Conservation (phyloP, 92 coral and sea anemone species). For the Parazoanthus darwini region DNA sequence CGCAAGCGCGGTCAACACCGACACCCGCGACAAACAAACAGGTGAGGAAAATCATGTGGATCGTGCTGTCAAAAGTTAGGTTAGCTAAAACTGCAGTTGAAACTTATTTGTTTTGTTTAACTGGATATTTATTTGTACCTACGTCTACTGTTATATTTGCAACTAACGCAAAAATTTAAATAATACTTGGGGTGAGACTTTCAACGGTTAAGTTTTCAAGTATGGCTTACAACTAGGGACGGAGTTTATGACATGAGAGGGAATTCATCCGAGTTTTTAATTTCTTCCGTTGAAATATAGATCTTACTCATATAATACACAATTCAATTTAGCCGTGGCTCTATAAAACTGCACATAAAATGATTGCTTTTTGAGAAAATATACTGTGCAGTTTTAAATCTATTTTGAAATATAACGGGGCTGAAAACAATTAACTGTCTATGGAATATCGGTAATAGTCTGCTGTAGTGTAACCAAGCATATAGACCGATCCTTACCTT, state of each 20-base stretch:
- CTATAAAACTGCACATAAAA: background rate
- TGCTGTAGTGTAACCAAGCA: no score
- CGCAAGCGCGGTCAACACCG: background rate
- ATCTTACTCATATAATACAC: background rate
- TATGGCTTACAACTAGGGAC: no score
- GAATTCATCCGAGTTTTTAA: background rate
- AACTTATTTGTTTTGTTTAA: no score
- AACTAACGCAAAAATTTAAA: background rate
- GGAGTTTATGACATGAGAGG: background rate
- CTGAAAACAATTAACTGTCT: background rate
- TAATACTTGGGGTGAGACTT: background rate
- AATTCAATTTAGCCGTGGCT: no score
- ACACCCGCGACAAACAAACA: background rate
- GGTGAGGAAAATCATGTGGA: background rate
- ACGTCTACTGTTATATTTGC: background rate
- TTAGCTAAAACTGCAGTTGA: background rate
- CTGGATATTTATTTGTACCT: background rate
- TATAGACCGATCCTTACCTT: background rate
- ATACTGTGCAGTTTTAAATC: no score
- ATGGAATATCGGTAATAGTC: background rate
- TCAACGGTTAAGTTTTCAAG: background rate
- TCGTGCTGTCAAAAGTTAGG: background rate
- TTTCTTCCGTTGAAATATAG: background rate
- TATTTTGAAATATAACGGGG: background rate
- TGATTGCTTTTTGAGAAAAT: background rate